Percentiles rank a stretch among this genome's conserved stretches.
Conservation (phyloP, 2,797 vertebrate genomes). For the Xenentodon cancila region DNA sequence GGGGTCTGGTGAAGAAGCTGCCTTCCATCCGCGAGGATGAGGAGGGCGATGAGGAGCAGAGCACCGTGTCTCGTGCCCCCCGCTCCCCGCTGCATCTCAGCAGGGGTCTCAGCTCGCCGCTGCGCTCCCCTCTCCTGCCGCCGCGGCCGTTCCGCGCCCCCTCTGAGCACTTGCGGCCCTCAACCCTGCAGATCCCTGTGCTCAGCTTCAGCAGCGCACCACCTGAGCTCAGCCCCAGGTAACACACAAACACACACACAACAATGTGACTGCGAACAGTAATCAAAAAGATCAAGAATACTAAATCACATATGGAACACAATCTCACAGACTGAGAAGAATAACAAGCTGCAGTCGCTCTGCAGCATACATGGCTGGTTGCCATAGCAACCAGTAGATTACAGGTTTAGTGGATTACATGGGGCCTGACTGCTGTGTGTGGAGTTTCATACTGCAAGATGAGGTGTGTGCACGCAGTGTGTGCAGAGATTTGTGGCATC, state of each 20-base stretch:
- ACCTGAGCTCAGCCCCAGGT: constrained; percentile 86
- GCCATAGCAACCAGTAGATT: constrained; percentile 72
- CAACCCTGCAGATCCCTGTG: constrained; percentile 84
- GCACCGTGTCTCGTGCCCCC: constrained; percentile 64
- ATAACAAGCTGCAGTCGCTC: constrained; percentile 25
- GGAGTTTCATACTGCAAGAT: constrained; percentile 16
- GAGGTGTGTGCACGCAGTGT: background rate
- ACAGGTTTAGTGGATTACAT: constrained; percentile 30
- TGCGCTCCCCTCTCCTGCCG: constrained; percentile 81
- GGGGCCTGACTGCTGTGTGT: constrained; percentile 11
- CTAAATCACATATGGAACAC: background rate
- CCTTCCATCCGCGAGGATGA: constrained; percentile 86
- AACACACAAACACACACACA: constrained; percentile 21
- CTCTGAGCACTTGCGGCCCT: constrained; percentile 72
- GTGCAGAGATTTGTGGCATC: constrained; percentile 9
- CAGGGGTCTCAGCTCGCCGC: constrained; percentile 78
- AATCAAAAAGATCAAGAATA: background rate
- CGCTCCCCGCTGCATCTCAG: constrained; percentile 80
- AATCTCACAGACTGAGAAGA: background rate
- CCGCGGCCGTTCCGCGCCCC: constrained; percentile 79
- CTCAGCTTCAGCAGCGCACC: constrained; percentile 80
- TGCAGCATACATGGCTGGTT: constrained; percentile 64
- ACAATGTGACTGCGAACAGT: background rate
- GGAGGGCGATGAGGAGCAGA: constrained; percentile 82
- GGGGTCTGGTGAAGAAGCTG: constrained; percentile 85